Percentiles rank a stretch among this genome's conserved stretches.
Conservation (phyloP, 2,113 vertebrate genomes). For the Connochaetes taurinus region DNA sequence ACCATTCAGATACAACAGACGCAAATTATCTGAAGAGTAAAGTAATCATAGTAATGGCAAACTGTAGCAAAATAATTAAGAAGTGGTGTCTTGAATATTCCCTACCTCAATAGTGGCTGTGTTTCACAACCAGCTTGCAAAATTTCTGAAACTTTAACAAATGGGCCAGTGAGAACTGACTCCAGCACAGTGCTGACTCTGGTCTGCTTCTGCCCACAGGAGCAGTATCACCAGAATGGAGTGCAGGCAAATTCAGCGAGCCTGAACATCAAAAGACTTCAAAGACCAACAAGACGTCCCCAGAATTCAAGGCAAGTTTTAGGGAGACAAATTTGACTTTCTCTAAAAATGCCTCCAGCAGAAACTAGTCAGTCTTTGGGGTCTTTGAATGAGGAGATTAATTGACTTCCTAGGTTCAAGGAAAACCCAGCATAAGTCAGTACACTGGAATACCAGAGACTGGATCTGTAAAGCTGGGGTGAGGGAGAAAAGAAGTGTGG, state of each 20-base stretch:
- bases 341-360: neutral
- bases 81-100: neutral
- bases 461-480: neutral
- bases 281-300: neutral
- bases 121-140: neutral
- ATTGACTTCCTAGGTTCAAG: neutral
- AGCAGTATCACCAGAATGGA: neutral
- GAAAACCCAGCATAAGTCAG: neutral
- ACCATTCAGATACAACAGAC: neutral
- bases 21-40: neutral
- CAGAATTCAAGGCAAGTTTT: neutral
- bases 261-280: neutral
- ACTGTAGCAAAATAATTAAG: neutral
- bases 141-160: slow-evolving; percentile 3
- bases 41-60: neutral
- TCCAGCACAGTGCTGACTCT: neutral
- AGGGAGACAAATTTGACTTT: neutral
- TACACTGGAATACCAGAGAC: neutral
- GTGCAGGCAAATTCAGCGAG: neutral
- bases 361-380: neutral
- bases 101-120: neutral
- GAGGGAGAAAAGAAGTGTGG: neutral
- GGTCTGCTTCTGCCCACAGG: neutral
- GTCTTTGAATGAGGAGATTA: neutral
- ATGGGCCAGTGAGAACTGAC: neutral